These are phyloP conservation scores for Centropus bengalensis DNA, from an alignment of 2,113 vertebrate species.

Conservation along the genomic window DNA sequence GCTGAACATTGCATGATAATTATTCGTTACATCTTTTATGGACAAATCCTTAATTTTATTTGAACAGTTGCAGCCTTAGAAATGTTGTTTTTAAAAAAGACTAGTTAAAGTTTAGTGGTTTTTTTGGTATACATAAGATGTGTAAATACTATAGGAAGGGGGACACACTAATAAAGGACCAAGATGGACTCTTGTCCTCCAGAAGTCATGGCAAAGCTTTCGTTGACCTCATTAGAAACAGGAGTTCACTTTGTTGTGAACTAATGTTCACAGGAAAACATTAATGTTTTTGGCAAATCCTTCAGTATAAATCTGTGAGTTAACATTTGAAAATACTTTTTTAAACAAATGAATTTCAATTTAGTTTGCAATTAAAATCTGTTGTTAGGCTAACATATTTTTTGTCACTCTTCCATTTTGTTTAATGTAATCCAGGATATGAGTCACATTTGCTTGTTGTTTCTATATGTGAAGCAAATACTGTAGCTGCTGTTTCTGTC, in stretches of 20 bases:
- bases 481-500: constrained; percentile 71
- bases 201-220: constrained; percentile 36
- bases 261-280: neutral
- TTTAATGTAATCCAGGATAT: constrained; percentile 63
- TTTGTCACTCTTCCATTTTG: constrained; percentile 71
- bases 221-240: constrained; percentile 53
- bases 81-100: neutral
- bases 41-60: constrained; percentile 41
- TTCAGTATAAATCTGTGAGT: constrained; percentile 10
- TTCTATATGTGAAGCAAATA: constrained; percentile 71
- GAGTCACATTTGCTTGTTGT: constrained; percentile 71
- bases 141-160: neutral
- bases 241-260: constrained; percentile 2
- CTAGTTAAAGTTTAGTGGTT: neutral
- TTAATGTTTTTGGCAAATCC: constrained; percentile 64
- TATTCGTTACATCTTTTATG: constrained; percentile 49
- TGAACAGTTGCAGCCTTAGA: constrained; percentile 36
- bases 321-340: constrained; percentile 69
- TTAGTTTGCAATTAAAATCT: constrained; percentile 72
- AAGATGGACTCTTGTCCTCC: neutral
- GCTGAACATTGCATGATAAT: constrained; percentile 54
- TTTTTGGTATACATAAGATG: neutral
- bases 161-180: neutral
- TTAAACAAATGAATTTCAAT: constrained; percentile 70
- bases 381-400: constrained; percentile 70